Percentiles rank a stretch among this genome's conserved stretches.
Conservation (phyloP, 2,797 vertebrate species). For the Oreortyx pictus region DNA sequence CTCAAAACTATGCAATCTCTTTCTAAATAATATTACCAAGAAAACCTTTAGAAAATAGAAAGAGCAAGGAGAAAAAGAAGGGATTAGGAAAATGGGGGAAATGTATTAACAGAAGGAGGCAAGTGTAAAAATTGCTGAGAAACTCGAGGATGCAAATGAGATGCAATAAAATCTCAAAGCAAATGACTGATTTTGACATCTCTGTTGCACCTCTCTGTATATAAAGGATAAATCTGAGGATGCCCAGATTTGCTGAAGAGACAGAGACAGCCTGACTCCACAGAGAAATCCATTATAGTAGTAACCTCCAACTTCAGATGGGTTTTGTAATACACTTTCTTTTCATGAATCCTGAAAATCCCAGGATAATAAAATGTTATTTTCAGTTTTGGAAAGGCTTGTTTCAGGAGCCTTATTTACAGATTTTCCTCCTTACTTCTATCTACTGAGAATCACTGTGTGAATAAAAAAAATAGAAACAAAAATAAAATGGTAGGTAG, state of each 20-base stretch:
- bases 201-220: background rate
- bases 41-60: background rate
- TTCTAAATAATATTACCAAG: background rate
- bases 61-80: background rate
- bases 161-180: background rate
- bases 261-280: background rate
- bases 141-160: background rate
- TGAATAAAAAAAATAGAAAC: background rate
- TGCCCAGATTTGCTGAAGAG: background rate
- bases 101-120: background rate
- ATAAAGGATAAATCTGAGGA: background rate
- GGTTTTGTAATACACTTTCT: background rate
- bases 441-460: background rate
- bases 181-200: background rate
- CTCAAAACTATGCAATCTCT: background rate
- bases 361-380: conserved; percentile 13
- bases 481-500: conserved; percentile 9
- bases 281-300: conserved; percentile 16
- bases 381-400: conserved; percentile 11
- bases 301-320: background rate
- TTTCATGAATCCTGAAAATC: conserved; percentile 45
- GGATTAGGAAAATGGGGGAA: background rate
- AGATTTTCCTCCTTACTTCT: background rate
- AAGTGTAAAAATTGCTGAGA: background rate
- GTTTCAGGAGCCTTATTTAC: background rate